phyloP scores from a whole-genome alignment of 2,888 invertebrate genomes.

The Cosmia pyralina region DNA sequence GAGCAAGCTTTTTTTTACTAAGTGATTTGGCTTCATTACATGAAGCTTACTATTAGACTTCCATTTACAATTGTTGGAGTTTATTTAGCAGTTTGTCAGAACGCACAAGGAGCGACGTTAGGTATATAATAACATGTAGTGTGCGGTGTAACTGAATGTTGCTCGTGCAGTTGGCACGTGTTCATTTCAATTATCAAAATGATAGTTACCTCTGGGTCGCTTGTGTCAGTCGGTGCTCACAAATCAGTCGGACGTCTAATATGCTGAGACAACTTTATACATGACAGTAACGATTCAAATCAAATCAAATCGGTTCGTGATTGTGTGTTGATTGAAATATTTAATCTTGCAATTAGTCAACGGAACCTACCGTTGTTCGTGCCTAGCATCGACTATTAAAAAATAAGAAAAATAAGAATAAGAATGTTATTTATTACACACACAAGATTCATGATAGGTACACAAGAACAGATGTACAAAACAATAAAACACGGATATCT shows the following conservation, averaged over 20 bases:
- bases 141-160: background rate
- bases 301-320: no score
- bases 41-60: constrained; percentile 2
- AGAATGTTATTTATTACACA: no score
- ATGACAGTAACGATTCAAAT: no score
- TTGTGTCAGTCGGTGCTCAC: background rate
- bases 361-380: background rate
- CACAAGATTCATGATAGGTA: no score
- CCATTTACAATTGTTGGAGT: constrained; percentile 7
- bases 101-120: background rate
- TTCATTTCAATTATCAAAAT: constrained; percentile 13
- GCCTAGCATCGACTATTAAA: background rate
- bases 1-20: constrained; percentile 19
- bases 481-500: no score
- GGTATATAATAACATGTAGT: background rate
- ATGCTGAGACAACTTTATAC: constrained; percentile 14
- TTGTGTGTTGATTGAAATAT: constrained; percentile 7
- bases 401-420: no score
- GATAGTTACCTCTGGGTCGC: background rate
- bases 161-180: background rate
- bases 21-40: no score
- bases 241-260: background rate
- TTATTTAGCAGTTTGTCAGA: constrained; percentile 24
- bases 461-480: no score
- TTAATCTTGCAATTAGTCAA: background rate